Base-by-base conservation (phyloP, 1,140 invertebrate species). In the Lasaia peninsularis region DNA sequence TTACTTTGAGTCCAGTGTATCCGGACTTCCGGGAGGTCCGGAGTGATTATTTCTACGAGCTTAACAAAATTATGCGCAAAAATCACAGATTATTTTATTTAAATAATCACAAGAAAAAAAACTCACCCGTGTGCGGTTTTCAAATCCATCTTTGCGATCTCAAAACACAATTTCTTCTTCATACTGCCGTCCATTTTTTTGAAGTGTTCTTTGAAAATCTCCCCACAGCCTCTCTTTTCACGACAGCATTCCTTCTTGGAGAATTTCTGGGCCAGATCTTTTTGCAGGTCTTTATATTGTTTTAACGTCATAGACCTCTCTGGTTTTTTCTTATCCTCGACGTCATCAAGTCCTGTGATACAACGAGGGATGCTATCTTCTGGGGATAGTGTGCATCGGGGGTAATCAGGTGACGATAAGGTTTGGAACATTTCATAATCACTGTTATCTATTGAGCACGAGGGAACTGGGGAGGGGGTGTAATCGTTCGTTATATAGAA, bases 271-370 rank as follows among this genome's bases (percentile, higher is more conserved):
- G 62, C 63, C 3, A 87, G 64, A 24, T 80, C 73, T 33, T 79
- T 87, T 52, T 85, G 81, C 21, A 79, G 24, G 44, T 85, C 80
- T n/a, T 83, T 87, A 33, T 75, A 85, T 7, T 80, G 67, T 28
- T 80, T 82, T 68, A 86, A 64, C 0, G 70, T 80, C 70, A 81
- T 73, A 0, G 57, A 55, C 0, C 33, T 33, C 28, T 65, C 57
- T 1, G 35, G 35, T 32, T 61, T 61, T 7, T 33, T 1, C 49
- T 37, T 52, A 16, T 68, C 50, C 33, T 60, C 56, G 20, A 35
- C 59, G 31, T 70, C 52, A 34, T 70, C 20, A 49, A 58, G 31
- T 7, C 60, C 58, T 53, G 63, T 58, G 50, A 63, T 52, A 31
- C 54, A 48, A 52, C 18, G 12, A 7, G 40, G 21, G 12, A 31